Base-by-base conservation (phyloP, 92 coral and sea anemone species). In the Zoanthus gigantus region DNA sequence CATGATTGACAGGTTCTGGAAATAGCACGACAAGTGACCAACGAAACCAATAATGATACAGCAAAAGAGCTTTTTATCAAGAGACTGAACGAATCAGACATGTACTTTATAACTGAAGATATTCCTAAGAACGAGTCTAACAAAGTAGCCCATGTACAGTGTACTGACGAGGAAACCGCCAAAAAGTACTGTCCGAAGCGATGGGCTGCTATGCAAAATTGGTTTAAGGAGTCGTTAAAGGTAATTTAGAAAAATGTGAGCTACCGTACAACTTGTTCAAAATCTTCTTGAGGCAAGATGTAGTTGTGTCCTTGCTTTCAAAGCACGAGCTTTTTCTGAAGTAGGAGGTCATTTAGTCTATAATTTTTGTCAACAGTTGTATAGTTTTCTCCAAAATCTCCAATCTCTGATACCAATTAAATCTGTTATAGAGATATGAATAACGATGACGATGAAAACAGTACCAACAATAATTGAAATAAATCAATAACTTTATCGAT, bases 151-250 rank as follows among this genome's bases (percentile, higher is more conserved):
- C 87, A 91, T 56, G 87, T 82, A 61, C 91, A 88, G 34, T 96
- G 98, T 90, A 94, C 95, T 75, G 56, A 94, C 57, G 93, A 94
- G 63, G 90, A 88, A 46, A 37, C 42, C 42, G 98, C 98, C 4
- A 92, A 75, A 92, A 90, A 74, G 32, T 67, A 92, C 79, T 96
- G 98, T 73, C 98, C 98, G 31, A 83, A 81, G 4, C 87, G 98
- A 42, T 94, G 98, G 98, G 79, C 80, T 17, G 95, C 98, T 16
- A 91, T 95, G 30, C 94, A 94, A 69, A 92, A 95, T 34, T 95
- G 96, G 98, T 96, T 95, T 88, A 89, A 88, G 1, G 91, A 87
- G 48, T 69, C 95, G 28, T 76, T 94, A 86, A 93, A 90, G 93
- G 98, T 95, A 87, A 58, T 78, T 44, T 34, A 37, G 42, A 2